A percentile compares a stretch with the other conserved stretches of the same genome.
These are phyloP conservation scores for Boloria selene DNA, from an alignment of 2,888 invertebrate genomes.

Conservation along the genomic window DNA sequence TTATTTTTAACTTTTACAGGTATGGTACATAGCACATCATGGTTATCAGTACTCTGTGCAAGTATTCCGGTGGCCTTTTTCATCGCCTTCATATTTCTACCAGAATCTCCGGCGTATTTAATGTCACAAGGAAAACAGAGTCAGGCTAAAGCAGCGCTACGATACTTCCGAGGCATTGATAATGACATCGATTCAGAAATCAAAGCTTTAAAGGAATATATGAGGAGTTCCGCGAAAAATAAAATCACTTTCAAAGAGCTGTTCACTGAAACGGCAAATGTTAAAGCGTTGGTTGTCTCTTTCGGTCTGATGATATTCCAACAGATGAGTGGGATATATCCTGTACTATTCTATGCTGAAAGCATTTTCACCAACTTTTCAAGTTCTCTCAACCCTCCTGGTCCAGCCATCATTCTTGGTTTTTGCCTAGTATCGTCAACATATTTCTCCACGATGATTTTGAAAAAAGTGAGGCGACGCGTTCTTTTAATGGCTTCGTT, in stretches of 20 bases:
- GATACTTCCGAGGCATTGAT: slow-evolving; percentile 84
- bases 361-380: slow-evolving; percentile 79
- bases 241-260: slow-evolving; percentile 73
- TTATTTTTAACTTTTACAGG: slow-evolving; percentile 55
- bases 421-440: slow-evolving; percentile 82
- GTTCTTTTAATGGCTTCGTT: slow-evolving; percentile 84
- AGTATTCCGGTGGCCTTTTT: slow-evolving; percentile 72
- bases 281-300: slow-evolving; percentile 75
- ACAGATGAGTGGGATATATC: slow-evolving; percentile 84
- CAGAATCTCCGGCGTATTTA: slow-evolving; percentile 87
- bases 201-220: slow-evolving; percentile 69
- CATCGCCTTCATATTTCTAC: slow-evolving; percentile 83
- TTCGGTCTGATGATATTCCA: slow-evolving; percentile 86
- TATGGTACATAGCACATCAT: slow-evolving; percentile 64
- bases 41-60: slow-evolving; percentile 69
- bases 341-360: slow-evolving; percentile 82
- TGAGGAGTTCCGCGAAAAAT: slow-evolving; percentile 69
- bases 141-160: slow-evolving; percentile 83
- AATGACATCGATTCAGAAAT: slow-evolving; percentile 83
- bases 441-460: slow-evolving; percentile 79
- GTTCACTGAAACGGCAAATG: slow-evolving; percentile 64
- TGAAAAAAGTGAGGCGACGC: slow-evolving; percentile 84
- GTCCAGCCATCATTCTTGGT: slow-evolving; percentile 83
- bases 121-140: slow-evolving; percentile 77
- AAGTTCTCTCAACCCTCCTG: slow-evolving; percentile 61